Percentiles rank a stretch among this genome's conserved stretches.
Conservation (phyloP, 2,888 invertebrate species). For the Brenthis ino region DNA sequence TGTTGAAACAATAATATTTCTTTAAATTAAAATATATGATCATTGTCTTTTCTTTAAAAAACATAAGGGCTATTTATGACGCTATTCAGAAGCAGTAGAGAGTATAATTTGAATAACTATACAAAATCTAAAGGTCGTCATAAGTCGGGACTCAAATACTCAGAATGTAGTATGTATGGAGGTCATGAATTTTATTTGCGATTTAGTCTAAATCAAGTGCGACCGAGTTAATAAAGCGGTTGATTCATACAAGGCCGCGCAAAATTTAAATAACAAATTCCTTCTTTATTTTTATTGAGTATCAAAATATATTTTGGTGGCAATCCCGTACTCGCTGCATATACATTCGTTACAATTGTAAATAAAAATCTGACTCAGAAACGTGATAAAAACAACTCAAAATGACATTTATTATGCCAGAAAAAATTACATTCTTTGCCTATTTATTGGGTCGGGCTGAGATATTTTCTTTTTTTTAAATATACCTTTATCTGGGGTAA, state of each 20-base stretch:
- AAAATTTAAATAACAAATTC: constrained; percentile 23
- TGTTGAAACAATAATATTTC: no score
- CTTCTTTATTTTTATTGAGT: constrained; percentile 24
- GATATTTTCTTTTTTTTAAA: no score
- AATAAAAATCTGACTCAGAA: constrained; percentile 16
- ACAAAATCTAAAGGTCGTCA: constrained; percentile 7
- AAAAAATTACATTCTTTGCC: constrained; percentile 11
- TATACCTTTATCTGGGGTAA: no score
- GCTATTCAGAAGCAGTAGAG: neutral
- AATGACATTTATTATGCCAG: constrained; percentile 15
- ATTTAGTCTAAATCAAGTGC: constrained; percentile 36
- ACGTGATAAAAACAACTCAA: neutral
- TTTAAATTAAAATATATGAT: no score
- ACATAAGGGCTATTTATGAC: no score
- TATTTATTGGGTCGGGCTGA: neutral
- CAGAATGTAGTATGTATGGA: constrained; percentile 34
- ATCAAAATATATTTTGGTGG: constrained; percentile 22
- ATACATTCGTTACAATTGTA: constrained; percentile 17
- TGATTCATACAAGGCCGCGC: constrained; percentile 38
- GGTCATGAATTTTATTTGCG: constrained; percentile 40
- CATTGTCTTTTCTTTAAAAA: no score
- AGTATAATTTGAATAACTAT: neutral
- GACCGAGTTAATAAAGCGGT: constrained; percentile 35
- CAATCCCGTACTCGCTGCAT: constrained; percentile 9
- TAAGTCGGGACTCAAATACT: constrained; percentile 25